Conservation (phyloP, 2,797 vertebrate species). For the Scolopax rusticola region DNA sequence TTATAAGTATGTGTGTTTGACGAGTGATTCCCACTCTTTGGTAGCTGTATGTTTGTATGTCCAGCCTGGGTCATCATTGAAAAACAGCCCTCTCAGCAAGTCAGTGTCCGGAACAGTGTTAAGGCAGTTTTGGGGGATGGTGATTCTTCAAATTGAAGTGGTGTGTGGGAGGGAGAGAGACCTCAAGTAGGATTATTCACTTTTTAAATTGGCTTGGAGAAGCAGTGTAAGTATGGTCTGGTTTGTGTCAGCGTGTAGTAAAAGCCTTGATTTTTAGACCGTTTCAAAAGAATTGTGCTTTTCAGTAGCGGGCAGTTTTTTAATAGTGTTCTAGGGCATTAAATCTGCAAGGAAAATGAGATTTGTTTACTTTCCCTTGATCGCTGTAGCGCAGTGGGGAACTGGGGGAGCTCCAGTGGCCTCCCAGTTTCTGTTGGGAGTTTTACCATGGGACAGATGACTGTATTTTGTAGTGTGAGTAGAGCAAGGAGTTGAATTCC, state of each 20-base stretch:
- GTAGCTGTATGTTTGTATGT: not conserved
- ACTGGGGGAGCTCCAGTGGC: not conserved
- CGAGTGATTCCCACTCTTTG: not conserved
- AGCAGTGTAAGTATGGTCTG: not conserved
- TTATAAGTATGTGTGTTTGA: not conserved
- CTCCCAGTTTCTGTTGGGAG: not conserved
- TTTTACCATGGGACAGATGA: not conserved
- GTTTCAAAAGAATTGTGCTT: not conserved
- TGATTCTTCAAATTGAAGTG: constrained; percentile 1
- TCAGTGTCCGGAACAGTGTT: not conserved
- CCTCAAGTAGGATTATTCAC: not conserved
- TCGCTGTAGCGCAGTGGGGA: not conserved
- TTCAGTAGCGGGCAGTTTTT: not conserved
- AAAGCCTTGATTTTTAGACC: not conserved
- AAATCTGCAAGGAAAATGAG: not conserved
- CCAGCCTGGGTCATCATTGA: not conserved
- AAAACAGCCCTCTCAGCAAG: not conserved
- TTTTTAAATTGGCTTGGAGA: not conserved
- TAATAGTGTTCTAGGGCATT: not conserved
- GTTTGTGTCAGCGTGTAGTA: not conserved
- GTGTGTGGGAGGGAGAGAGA: not conserved
- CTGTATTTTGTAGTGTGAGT: not conserved
- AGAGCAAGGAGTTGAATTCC: not conserved
- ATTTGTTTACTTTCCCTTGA: constrained; percentile 5
- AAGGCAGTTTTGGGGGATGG: not conserved